Percentiles rank a stretch among this genome's conserved stretches.
Evolutionary conservation across 2,113 vertebrate species (phyloP).

Genomic region (Ochotona curzoniae): DNA sequence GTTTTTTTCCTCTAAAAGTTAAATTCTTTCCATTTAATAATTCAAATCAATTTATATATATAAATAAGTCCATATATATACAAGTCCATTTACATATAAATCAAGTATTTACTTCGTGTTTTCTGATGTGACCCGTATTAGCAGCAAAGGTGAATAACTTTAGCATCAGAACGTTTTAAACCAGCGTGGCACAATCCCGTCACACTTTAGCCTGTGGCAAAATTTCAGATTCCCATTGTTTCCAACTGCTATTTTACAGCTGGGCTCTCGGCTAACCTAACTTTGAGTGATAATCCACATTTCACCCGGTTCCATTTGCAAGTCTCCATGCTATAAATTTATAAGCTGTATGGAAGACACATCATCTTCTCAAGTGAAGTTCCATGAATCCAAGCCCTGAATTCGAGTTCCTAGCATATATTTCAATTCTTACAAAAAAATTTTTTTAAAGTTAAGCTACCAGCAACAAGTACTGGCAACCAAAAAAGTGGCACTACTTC

Average conservation of each 20-base stretch:
- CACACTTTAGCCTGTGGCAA: neutral
- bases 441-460: neutral
- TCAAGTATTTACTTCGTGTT: neutral
- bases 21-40: conserved; percentile 46
- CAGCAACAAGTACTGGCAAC: conserved; percentile 65
- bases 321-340: conserved; percentile 51
- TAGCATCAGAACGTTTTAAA: conserved; percentile 40
- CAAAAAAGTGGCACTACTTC: conserved; percentile 37
- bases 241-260: conserved; percentile 12
- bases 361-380: neutral
- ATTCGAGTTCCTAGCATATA: neutral
- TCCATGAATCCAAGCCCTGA: neutral
- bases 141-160: neutral
- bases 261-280: conserved; percentile 6
- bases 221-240: conserved; percentile 40
- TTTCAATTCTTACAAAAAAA: neutral
- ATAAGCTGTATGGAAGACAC: conserved; percentile 47
- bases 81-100: no score
- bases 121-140: conserved; percentile 22
- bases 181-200: conserved; percentile 4
- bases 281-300: conserved; percentile 62
- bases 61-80: no score
- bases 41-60: neutral
- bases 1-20: conserved; percentile 14
- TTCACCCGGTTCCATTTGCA: conserved; percentile 54